These are phyloP conservation scores for Colostygia pectinataria DNA, from an alignment of 2,888 invertebrate species.

Conservation along the genomic window DNA sequence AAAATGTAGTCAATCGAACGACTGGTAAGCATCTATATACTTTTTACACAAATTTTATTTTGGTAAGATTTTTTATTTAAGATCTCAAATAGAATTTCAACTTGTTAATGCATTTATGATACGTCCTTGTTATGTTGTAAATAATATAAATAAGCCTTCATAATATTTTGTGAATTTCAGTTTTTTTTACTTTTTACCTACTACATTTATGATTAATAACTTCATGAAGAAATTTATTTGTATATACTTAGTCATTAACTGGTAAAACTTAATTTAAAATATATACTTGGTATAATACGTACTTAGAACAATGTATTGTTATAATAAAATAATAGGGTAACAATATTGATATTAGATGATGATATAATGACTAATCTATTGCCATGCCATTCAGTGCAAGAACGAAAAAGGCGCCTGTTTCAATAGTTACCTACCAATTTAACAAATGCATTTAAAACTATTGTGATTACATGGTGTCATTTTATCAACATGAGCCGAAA, in stretches of 20 bases:
- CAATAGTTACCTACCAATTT: too few species aligned
- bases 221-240: constrained; percentile 12
- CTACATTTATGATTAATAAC: background rate
- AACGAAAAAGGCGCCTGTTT: too few species aligned
- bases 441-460: background rate
- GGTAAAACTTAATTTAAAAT: constrained; percentile 23
- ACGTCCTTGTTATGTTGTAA: constrained; percentile 8
- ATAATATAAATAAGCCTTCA: background rate
- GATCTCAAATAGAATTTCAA: constrained; percentile 10
- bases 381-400: background rate
- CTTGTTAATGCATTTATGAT: constrained; percentile 15
- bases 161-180: background rate
- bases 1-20: background rate
- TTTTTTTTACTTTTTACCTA: background rate
- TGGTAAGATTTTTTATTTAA: background rate
- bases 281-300: background rate
- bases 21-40: constrained; percentile 4
- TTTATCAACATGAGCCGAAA: background rate
- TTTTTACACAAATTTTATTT: background rate
- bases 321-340: too few species aligned
- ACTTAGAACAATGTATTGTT: background rate
- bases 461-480: constrained; percentile 17
- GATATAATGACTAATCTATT: background rate
- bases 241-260: constrained; percentile 25
- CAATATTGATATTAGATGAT: constrained; percentile 7